Evolutionary conservation across 2,113 vertebrate species (phyloP), one percentile per base, ranked within the genome.

Genomic region (Ciconia maguari): DNA sequence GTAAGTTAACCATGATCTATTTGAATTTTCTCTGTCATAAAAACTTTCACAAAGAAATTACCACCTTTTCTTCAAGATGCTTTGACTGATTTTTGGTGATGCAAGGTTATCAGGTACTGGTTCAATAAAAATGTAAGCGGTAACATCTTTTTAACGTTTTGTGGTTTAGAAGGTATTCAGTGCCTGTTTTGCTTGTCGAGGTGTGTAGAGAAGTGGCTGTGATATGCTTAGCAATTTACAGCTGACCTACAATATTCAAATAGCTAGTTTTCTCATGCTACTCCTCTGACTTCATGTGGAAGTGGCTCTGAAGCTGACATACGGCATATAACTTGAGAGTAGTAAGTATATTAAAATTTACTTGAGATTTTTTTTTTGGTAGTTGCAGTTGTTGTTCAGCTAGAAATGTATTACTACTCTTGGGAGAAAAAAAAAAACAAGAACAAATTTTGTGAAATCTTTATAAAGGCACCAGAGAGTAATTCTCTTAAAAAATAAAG

Each of bases 1-100:
- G 99, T 99, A 98, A 98, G 98, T 89, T 83, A 61, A 55, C 34
- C 13, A 36, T 6, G 9, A 69, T 52, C 46, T 89, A 16, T 30
- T 49, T 76, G 49, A 36, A 48, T 91, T 92, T 69, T 80, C 24
- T 22, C 27, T 81, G 7, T 83, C 64, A n/a, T 36, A 65, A 38
- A 38, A 38, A 38, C 38, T 38, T 38, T 38, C 38, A 38, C 38
- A 38, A 38, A 38, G 38, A 38, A 38, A 38, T 38, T 38, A 38
- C 38, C 38, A 38, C 38, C 38, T 38, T 38, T 38, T 71, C 51
- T 81, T 86, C 16, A 22, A 34, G 60, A 20, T 36, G 10, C 29
- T 52, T 29, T 90, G 49, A 48, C 20, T 65, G 26, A 48, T 41
- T 52, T 65, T 54, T 65, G 16, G 30, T 68, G 24, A 38, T 60